Evolutionary conservation across 2,888 invertebrate genomes (phyloP).

Genomic region (Calameuta pallipes): DNA sequence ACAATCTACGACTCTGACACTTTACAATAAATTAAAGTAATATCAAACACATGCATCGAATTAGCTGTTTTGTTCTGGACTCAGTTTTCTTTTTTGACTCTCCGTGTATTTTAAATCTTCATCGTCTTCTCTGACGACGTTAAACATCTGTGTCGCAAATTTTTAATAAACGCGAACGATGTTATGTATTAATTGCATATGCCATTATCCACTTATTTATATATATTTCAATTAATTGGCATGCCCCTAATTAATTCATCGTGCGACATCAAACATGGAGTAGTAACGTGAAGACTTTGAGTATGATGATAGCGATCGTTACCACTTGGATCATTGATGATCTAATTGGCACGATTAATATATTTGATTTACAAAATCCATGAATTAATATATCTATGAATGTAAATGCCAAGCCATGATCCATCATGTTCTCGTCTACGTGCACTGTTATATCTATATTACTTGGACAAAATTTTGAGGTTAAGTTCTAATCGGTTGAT

Average conservation of each 20-base stretch:
- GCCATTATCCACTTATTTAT: neutral
- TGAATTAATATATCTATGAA: neutral
- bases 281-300: neutral
- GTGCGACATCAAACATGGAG: neutral
- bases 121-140: neutral
- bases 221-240: neutral
- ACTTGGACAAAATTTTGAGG: neutral
- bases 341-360: neutral
- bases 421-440: neutral
- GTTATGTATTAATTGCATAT: neutral
- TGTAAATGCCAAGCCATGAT: neutral
- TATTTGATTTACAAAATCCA: neutral
- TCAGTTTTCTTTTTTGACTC: neutral
- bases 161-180: neutral
- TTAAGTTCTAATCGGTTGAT: neutral
- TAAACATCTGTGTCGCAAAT: too few relatives aligned
- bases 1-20: constrained; percentile 22
- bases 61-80: neutral
- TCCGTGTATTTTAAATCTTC: neutral
- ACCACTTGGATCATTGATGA: neutral
- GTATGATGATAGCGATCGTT: neutral
- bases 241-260: neutral
- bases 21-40: constrained; percentile 31
- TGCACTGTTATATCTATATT: neutral
- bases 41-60: constrained; percentile 22